Evolutionary conservation across 2,888 invertebrate genomes (phyloP).

Genomic region (Petrophora chlorosata): DNA sequence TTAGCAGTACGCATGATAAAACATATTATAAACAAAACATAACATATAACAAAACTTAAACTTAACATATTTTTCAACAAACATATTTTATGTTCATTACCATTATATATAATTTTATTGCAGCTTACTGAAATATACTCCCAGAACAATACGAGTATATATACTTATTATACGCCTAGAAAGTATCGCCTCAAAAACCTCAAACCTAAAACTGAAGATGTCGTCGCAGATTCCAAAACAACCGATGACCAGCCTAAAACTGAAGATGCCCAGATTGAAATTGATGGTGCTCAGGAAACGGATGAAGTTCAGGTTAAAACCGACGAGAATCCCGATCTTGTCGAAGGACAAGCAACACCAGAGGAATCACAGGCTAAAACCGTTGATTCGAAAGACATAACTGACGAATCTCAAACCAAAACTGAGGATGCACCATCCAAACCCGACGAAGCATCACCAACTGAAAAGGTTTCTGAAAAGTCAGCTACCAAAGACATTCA

Average conservation of each 20-base stretch:
- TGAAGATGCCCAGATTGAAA: too few species aligned
- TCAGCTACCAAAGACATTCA: conserved; percentile 8
- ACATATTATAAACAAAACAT: too few species aligned
- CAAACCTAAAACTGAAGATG: not conserved
- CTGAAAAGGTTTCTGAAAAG: conserved; percentile 9
- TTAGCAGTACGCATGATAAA: too few species aligned
- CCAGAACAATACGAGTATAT: not conserved
- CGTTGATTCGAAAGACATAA: not conserved
- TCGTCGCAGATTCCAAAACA: too few species aligned
- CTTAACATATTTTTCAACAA: too few species aligned
- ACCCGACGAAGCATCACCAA: not conserved
- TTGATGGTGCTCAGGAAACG: not conserved
- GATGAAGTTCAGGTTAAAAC: not conserved
- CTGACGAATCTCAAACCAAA: not conserved
- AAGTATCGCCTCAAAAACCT: not conserved
- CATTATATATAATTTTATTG: conserved; percentile 5
- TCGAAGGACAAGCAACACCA: not conserved
- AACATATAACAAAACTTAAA: too few species aligned
- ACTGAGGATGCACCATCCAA: not conserved
- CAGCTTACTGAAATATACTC: conserved; percentile 35
- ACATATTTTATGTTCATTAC: too few species aligned
- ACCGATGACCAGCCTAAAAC: not conserved
- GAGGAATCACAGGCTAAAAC: not conserved
- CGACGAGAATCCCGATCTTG: not conserved
- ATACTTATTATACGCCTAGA: not conserved